Base-by-base conservation (phyloP, 2,888 invertebrate genomes). In the Temnothorax ravouxi region DNA sequence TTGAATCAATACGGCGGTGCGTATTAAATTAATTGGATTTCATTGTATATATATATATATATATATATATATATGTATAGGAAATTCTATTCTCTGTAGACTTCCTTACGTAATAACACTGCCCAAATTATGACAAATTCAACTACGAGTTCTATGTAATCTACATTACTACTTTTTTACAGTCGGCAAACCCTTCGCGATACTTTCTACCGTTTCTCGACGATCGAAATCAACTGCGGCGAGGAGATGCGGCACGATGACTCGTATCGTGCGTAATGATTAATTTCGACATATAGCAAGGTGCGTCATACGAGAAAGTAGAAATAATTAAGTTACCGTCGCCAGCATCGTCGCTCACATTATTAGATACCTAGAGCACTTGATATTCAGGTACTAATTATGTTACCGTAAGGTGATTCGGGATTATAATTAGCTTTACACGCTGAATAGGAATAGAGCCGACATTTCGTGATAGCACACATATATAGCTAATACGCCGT, bases 341-440 rank as follows among this genome's bases (percentile, higher is more conserved):
- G 34, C 54, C 54, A 80, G 41, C 21, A 69, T 84, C 66, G 3
- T 71, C 69, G 50, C 81, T 74, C 66, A 50, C 52, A 52, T 38
- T 18, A 52, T 81, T 66, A 81, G 74, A 82, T 84, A 88, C 85
- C 61, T 87, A 87, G 80, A 89, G 84, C 86, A 87, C 83, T 86
- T 86, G 84, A 87, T 89, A 88, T 85, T 89, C 89, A 89, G 89
- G 89, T 89, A 88, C 89, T 89, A 88, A 88, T 87, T 80, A 75
- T 71, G 71, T 88, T 80, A 89, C 59, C 83, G 64, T 80, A 81
- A 72, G 79, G 71, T 82, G 71, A 84, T 50, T 83, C 52, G 61
- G 77, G 66, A 82, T 80, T 67, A 52, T 72, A 80, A 44, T 59
- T 71, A 56, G 56, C 11, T 38, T 87, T 84, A 84, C 69, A 41